Percentiles rank a stretch among this genome's conserved stretches.
These are phyloP conservation scores for Dallia pectoralis DNA, from an alignment of 2,797 vertebrate species.

Conservation along the genomic window DNA sequence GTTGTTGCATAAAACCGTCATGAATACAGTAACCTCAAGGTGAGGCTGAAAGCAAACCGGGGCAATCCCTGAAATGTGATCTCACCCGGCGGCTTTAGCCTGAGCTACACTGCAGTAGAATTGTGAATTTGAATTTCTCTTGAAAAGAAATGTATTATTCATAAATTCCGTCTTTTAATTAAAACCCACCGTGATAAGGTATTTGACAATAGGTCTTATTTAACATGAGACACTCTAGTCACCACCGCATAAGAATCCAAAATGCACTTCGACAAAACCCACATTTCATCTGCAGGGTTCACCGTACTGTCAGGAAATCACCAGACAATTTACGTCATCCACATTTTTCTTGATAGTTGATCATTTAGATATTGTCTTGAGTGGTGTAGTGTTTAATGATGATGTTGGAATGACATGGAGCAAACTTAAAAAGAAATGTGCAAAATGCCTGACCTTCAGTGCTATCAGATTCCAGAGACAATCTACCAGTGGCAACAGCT, in stretches of 20 bases:
- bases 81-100: neutral
- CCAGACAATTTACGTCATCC: neutral
- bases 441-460: conserved; percentile 20
- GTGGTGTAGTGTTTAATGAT: conserved; percentile 48
- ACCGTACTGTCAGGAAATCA: neutral
- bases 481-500: conserved; percentile 23
- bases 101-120: neutral
- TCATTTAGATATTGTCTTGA: no score
- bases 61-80: neutral
- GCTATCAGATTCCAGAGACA: conserved; percentile 24
- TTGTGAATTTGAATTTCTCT: neutral
- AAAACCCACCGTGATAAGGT: conserved; percentile 13
- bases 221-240: conserved; percentile 1
- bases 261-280: neutral
- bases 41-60: neutral
- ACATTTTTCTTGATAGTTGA: neutral
- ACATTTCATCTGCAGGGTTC: neutral
- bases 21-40: neutral
- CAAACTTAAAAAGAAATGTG: no score
- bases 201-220: conserved; percentile 11
- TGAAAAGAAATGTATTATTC: conserved; percentile 8
- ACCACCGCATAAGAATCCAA: conserved; percentile 8
- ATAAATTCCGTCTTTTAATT: conserved; percentile 20
- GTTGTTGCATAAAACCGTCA: neutral
- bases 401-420: conserved; percentile 30